phyloP scores from a whole-genome alignment of 2,113 vertebrate species.

The Eulacestoma nigropectus region DNA sequence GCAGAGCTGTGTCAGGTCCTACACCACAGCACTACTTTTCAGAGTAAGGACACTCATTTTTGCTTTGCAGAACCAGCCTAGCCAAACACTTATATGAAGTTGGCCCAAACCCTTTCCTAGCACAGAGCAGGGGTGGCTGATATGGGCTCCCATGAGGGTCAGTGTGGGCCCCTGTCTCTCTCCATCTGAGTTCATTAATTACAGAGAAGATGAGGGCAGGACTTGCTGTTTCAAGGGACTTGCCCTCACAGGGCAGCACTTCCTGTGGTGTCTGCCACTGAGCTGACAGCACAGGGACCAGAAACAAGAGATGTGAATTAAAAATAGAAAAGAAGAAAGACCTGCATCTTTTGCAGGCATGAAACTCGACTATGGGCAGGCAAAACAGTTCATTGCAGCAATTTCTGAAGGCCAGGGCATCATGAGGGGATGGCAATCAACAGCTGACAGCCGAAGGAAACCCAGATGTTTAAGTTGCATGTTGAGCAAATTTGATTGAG shows the following conservation, averaged over 20 bases:
- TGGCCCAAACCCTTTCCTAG: not conserved
- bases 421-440: not conserved
- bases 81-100: not conserved
- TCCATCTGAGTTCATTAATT: not conserved
- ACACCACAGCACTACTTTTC: fast-evolving
- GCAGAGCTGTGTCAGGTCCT: not conserved
- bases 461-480: not conserved
- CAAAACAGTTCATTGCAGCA: not conserved
- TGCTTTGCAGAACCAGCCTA: not conserved
- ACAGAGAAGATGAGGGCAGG: not conserved
- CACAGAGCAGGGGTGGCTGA: not conserved
- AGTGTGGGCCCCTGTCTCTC: fast-evolving
- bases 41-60: not conserved
- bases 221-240: not conserved
- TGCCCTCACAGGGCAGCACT: not conserved
- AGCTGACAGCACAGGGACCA: not conserved
- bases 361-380: not conserved
- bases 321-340: not conserved
- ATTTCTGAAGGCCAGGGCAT: not conserved
- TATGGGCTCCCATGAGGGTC: fast-evolving
- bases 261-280: not conserved
- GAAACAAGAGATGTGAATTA: not conserved
- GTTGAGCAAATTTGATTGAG: not conserved
- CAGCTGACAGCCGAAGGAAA: not conserved
- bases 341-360: not conserved